Evolutionary conservation across 1,140 invertebrate species (phyloP).

Genomic region (Drosophila takahashii): DNA sequence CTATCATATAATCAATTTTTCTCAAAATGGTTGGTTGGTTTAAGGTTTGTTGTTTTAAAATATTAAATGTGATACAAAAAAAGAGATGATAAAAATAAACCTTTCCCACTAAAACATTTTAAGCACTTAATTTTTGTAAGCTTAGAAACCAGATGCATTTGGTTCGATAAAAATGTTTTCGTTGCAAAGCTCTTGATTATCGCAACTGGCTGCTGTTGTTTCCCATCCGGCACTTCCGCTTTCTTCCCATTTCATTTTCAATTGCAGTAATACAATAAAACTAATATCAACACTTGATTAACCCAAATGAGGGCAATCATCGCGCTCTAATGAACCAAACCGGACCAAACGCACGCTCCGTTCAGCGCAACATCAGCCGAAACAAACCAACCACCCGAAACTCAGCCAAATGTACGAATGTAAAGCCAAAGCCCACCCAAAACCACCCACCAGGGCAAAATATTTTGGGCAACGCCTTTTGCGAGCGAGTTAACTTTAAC

Average conservation of each 20-base stretch:
- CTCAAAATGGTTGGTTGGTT: too few species aligned
- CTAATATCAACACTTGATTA: conserved; percentile 79
- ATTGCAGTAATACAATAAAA: conserved; percentile 61
- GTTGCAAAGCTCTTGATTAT: not conserved
- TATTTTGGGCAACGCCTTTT: conserved; percentile 77
- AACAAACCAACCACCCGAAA: conserved; percentile 6
- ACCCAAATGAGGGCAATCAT: conserved; percentile 80
- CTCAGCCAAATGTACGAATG: conserved; percentile 3
- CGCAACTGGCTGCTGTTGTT: conserved; percentile 1
- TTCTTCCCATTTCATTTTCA: conserved; percentile 36
- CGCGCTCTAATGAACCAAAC: conserved; percentile 79
- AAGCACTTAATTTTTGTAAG: not conserved
- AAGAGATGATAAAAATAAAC: too few species aligned
- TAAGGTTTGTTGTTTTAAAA: too few species aligned
- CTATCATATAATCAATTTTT: too few species aligned
- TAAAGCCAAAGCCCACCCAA: not conserved
- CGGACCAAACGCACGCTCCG: conserved; percentile 63
- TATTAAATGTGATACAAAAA: too few species aligned
- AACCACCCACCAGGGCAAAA: conserved; percentile 52
- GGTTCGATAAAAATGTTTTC: conserved; percentile 6
- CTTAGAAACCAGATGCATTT: not conserved
- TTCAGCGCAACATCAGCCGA: conserved; percentile 20
- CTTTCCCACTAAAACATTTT: too few species aligned
- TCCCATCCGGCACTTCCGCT: conserved; percentile 20
- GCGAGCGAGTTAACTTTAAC: conserved; percentile 60